Base-by-base conservation (phyloP, 1,140 invertebrate genomes). In the Anagrus nilaparvatae region DNA sequence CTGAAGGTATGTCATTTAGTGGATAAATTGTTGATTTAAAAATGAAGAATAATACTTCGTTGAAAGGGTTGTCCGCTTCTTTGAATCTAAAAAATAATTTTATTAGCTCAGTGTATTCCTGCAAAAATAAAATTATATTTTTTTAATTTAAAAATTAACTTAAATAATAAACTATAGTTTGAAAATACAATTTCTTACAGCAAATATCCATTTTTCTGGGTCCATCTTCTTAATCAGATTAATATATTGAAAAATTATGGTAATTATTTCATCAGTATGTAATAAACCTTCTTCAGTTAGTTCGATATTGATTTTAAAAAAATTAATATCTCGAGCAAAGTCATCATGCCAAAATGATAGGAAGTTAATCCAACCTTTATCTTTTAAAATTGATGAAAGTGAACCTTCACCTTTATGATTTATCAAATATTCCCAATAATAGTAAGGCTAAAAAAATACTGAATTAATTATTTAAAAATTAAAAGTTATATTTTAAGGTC, bases 401-500 rank as follows among this genome's bases (percentile, higher is more conserved):
- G 91, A 96, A 10, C 93, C 93, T 27, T 85, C 77, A 6, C 93
- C 92, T 73, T 97, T 93, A 63, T 98, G 94, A 0, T 92, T 93
- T 54, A 98, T 74, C 33, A 97, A 71, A 69, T 97, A 87, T n/a
- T 85, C 82, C 35, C 97, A 61, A 62, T 96, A 96, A 58, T 81
- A 75, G 13, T 78, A 78, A 33, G 93, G 90, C 89, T 96, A 65
- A 59, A 46, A 48, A 43, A 43, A 54, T 28, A 29, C 8, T 13
- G 36, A 32, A 28, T 35, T 23, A 4, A 17, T n/a, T n/a, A n/a
- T n/a, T n/a, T n/a, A n/a, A n/a, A n/a, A n/a, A n/a, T n/a, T n/a
- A n/a, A n/a, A n/a, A n/a, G n/a, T n/a, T n/a, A n/a, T n/a, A n/a
- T n/a, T n/a, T n/a, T n/a, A n/a, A n/a, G n/a, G n/a, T n/a, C n/a